These are phyloP conservation scores for Brevimyrus niger DNA, from an alignment of 2,113 vertebrate genomes.

Conservation along the genomic window DNA sequence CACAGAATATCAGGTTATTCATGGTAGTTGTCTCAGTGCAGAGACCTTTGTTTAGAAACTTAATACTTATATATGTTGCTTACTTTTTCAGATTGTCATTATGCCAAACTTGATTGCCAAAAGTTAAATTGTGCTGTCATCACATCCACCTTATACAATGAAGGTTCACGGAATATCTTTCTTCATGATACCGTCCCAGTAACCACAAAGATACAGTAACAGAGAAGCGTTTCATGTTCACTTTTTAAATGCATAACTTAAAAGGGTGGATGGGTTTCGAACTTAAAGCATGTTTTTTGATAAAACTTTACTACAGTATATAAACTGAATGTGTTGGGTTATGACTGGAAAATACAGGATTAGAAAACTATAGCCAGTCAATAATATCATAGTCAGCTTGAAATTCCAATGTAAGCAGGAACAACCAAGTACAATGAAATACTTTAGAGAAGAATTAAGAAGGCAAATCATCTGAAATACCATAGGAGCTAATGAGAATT, in stretches of 20 bases:
- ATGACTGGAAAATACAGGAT: slow-evolving; percentile 30
- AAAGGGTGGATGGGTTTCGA: neutral
- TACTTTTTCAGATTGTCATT: neutral
- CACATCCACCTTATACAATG: neutral
- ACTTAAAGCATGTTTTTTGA: slow-evolving; percentile 20
- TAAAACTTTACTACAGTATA: slow-evolving; percentile 12
- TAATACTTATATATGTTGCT: neutral
- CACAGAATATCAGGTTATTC: neutral
- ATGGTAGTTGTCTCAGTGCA: neutral
- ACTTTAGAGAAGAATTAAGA: neutral
- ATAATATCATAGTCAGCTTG: slow-evolving; percentile 16
- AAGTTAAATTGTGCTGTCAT: neutral
- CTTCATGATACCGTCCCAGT: neutral
- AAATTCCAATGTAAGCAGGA: neutral
- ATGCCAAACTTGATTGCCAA: neutral
- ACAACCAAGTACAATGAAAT: neutral
- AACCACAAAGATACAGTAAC: neutral
- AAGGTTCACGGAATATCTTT: neutral
- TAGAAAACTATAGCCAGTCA: slow-evolving; percentile 25
- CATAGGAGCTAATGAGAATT: neutral
- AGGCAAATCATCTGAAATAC: neutral
- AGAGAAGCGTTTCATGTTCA: neutral
- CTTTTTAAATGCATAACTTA: neutral
- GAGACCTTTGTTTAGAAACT: neutral
- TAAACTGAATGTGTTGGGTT: slow-evolving; percentile 31